These are phyloP conservation scores for Sprattus sprattus DNA, from an alignment of 2,113 vertebrate species.

Conservation along the genomic window DNA sequence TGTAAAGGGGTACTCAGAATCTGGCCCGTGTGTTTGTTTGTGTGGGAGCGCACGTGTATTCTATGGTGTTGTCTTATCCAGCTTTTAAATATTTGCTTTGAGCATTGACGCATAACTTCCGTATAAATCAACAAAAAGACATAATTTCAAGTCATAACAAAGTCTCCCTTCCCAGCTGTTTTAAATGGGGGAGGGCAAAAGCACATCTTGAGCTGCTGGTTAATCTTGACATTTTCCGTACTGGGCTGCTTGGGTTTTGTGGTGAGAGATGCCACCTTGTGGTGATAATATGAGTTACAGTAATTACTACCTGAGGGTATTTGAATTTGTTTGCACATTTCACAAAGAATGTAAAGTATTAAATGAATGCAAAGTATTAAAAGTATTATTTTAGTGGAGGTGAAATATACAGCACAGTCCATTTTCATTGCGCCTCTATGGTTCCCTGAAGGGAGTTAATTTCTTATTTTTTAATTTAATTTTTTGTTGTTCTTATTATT, in stretches of 20 bases:
- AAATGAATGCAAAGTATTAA: not conserved
- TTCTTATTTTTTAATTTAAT: no score
- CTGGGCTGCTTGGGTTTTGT: slow-evolving; percentile 15
- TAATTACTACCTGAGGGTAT: not conserved
- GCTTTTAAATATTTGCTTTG: slow-evolving; percentile 17
- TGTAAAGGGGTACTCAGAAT: not conserved
- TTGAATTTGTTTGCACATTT: not conserved
- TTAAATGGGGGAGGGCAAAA: not conserved
- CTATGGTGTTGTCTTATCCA: not conserved
- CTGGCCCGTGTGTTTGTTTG: slow-evolving; percentile 5
- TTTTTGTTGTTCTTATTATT: no score
- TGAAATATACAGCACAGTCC: not conserved
- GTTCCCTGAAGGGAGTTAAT: no score
- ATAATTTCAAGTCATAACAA: not conserved
- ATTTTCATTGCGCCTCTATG: no score
- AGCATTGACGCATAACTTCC: slow-evolving; percentile 6
- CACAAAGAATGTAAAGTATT: not conserved
- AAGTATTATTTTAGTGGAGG: not conserved
- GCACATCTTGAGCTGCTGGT: not conserved
- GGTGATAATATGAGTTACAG: slow-evolving; percentile 39
- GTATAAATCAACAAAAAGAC: not conserved
- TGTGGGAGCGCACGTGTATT: not conserved
- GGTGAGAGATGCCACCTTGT: slow-evolving; percentile 51
- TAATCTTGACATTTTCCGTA: not conserved
- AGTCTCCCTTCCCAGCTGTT: not conserved